These are phyloP conservation scores for Saxidomus purpurata DNA, from an alignment of 1,140 invertebrate genomes.

Conservation along the genomic window DNA sequence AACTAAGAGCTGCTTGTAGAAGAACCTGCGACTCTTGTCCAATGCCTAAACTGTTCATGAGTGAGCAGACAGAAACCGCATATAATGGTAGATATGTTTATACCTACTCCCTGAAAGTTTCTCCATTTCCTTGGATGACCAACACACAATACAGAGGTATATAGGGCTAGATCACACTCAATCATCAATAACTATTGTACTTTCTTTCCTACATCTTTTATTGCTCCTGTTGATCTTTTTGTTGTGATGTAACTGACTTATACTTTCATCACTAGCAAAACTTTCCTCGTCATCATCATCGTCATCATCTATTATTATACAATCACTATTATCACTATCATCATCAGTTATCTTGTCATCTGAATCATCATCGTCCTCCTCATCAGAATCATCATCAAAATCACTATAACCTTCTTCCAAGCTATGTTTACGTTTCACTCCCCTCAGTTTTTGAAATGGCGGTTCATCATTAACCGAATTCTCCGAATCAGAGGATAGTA, in stretches of 20 bases:
- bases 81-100: too few relatives aligned
- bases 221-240: background rate
- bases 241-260: background rate
- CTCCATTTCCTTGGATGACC: too few relatives aligned
- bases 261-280: slow-evolving; percentile 1
- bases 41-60: too few relatives aligned
- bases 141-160: too few relatives aligned
- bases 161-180: too few relatives aligned
- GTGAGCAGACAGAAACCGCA: too few relatives aligned
- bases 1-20: too few relatives aligned
- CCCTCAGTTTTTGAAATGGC: slow-evolving; percentile 60
- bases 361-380: slow-evolving; percentile 65
- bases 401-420: slow-evolving; percentile 62
- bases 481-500: slow-evolving; percentile 21
- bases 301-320: slow-evolving; percentile 14
- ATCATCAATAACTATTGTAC: slow-evolving; percentile 34
- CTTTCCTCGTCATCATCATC: slow-evolving; percentile 46
- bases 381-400: slow-evolving; percentile 58
- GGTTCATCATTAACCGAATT: slow-evolving; percentile 62
- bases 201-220: slow-evolving; percentile 4
- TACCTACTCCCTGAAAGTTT: too few relatives aligned
- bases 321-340: slow-evolving; percentile 1
- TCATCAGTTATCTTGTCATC: background rate
- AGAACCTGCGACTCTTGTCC: too few relatives aligned
- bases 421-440: slow-evolving; percentile 75